Base-by-base conservation (phyloP, 2,797 vertebrate species). In the Chelon labrosus region DNA sequence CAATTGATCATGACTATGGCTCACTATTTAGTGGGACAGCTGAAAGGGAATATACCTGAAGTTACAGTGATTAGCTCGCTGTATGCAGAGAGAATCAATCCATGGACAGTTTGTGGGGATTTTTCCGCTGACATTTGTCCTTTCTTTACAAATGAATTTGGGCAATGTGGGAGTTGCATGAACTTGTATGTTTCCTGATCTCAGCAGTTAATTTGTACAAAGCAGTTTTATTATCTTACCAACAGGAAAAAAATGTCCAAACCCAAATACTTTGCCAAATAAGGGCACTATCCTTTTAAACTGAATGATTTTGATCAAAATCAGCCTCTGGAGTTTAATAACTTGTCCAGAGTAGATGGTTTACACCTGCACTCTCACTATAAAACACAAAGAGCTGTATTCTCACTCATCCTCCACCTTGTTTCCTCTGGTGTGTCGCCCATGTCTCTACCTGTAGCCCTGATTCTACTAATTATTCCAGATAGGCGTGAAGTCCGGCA, bases 401-500 rank as follows among this genome's bases (percentile, higher is more conserved):
- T 22, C 25, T 72, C 12, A 13, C 39, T 54, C 13, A 7, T 19
- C 19, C 25, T 57, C 41, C 55, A 64, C n/a, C 46, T 25, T 44
- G 44, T 41, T 44, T 61, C 19, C 20, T 7, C 50, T 10, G 56
- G 17, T 19, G 1, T 39, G 58, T 25, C 35, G 41, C 53, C 68
- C 11, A 5, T 14, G 52, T 79, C n/a, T 25, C 60, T 41, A 65
- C 77, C 82, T 76, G 70, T 63, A 14, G 57, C 58, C 53, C 25
- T 12, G 51, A 71, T 25, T 64, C 78, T 54, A 41, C 49, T 85
- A n/a, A 85, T 83, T 75, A 84, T 84, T 83, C 76, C 53, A 57
- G 9, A 58, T 54, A 75, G 70, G 84, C 85, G 88, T 80, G 63
- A 92, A 80, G 54, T 66, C 61, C 75, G n/a, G 39, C 76, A 56